Base-by-base conservation (phyloP, 1,140 invertebrate species). In the Kradibia gibbosae region DNA sequence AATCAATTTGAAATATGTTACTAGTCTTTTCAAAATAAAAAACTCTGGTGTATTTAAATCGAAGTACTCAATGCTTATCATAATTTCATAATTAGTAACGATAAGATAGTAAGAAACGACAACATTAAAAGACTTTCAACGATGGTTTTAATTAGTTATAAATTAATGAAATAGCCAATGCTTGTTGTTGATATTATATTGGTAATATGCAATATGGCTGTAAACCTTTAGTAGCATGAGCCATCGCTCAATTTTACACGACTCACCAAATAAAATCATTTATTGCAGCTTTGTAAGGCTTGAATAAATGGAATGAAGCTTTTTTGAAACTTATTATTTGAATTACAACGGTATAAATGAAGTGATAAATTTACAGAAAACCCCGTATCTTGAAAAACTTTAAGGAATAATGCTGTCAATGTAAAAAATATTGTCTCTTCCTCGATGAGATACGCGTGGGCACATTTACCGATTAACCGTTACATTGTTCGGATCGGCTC, bases 21-120 rank as follows among this genome's bases (percentile, higher is more conserved):
- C n/a, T n/a, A n/a, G n/a, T n/a, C n/a, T n/a, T n/a, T n/a, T n/a
- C n/a, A n/a, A n/a, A n/a, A n/a, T n/a, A n/a, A n/a, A n/a, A n/a
- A n/a, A n/a, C n/a, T n/a, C 60, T 60, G 20, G 11, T 25, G 39
- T 65, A 60, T 48, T 76, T 8, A 53, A 62, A 48, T 45, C 17
- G 5, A 73, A 57, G 65, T 78, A 42, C 34, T 20, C 36, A 67
- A 78, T 78, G 20, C 39, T 57, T 60, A 57, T 45, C 50, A 72
- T 45, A n/a, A 72, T 72, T 71, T 45, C 11, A 72, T 79, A 72
- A 79, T 62, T 31, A 36, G 42, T 60, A 55, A 25, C 31, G 67
- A 78, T 67, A 34, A 67, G 45, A 53, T 70, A 70, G 34, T 67
- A 65, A 36, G 20, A 20, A 42, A 42, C 13, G n/a, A 50, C n/a